Evolutionary conservation across 2,113 vertebrate species (phyloP).

Genomic region (Abramis brama): DNA sequence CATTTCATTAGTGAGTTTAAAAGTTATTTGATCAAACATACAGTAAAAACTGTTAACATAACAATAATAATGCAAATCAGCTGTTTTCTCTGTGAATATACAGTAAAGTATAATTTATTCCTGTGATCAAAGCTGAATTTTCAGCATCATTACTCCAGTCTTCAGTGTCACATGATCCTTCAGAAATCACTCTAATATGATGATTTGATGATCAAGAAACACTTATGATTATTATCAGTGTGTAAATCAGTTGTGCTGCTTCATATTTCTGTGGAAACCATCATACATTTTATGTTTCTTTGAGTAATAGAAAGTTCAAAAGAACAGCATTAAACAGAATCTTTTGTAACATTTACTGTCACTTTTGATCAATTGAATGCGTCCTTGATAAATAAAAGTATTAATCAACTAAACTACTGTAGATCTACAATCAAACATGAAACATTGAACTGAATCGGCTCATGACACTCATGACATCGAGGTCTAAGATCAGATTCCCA

Average conservation of each 20-base stretch:
- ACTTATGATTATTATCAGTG: no score
- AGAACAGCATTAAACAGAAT: no score
- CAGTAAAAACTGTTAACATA: neutral
- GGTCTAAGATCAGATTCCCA: neutral
- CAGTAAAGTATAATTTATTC: neutral
- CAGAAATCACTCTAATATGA: neutral
- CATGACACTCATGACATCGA: neutral
- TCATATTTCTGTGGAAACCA: no score
- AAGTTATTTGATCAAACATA: neutral
- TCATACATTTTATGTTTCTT: no score
- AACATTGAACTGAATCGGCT: neutral
- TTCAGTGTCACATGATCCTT: neutral
- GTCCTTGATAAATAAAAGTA: neutral
- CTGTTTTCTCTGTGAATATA: neutral
- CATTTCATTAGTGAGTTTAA: neutral
- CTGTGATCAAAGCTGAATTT: neutral
- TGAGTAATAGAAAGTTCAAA: no score
- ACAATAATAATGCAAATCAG: neutral
- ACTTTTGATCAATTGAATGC: no score
- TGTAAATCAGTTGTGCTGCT: no score
- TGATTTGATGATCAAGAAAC: no score
- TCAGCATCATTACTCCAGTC: no score
- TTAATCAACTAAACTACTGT: no score
- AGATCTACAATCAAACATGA: neutral
- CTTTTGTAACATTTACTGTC: no score